Evolutionary conservation across 2,888 invertebrate genomes (phyloP).

Genomic region (Epinotia brunnichana): DNA sequence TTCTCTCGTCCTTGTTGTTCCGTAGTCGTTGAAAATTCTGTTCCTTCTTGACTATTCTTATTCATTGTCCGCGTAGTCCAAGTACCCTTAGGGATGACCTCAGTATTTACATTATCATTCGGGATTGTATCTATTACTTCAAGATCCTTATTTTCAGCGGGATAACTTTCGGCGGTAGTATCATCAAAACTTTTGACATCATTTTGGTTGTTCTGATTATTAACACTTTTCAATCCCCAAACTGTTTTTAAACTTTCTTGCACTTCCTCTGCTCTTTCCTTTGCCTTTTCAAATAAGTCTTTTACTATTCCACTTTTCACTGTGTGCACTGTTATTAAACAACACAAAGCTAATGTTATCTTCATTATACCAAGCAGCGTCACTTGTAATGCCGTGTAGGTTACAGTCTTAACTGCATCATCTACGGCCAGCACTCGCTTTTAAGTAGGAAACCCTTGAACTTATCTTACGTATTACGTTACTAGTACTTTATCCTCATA

Average conservation of each 20-base stretch:
- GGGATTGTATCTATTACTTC: not conserved
- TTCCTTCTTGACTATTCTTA: not conserved
- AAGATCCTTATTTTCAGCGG: not conserved
- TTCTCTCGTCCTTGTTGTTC: constrained; percentile 10
- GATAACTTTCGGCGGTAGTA: not conserved
- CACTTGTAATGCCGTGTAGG: not conserved
- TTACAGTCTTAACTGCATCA: constrained; percentile 1
- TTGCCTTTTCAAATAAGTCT: constrained; percentile 10
- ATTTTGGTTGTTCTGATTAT: not conserved
- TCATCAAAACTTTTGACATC: not conserved
- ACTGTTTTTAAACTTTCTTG: not conserved
- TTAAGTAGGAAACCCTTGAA: not conserved
- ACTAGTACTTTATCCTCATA: constrained; percentile 3
- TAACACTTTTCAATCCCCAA: not conserved
- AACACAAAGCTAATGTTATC: not conserved
- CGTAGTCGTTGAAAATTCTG: not conserved
- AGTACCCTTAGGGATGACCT: not conserved
- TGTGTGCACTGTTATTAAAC: not conserved
- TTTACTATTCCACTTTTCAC: constrained; percentile 7
- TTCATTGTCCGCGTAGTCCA: not conserved
- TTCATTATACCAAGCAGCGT: constrained; percentile 1
- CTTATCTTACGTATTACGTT: not conserved
- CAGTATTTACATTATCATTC: not conserved
- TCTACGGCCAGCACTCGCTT: not conserved
- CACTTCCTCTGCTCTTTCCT: constrained; percentile 4